These are phyloP conservation scores for Cotesia typhae DNA, from an alignment of 1,140 invertebrate genomes.

Conservation along the genomic window DNA sequence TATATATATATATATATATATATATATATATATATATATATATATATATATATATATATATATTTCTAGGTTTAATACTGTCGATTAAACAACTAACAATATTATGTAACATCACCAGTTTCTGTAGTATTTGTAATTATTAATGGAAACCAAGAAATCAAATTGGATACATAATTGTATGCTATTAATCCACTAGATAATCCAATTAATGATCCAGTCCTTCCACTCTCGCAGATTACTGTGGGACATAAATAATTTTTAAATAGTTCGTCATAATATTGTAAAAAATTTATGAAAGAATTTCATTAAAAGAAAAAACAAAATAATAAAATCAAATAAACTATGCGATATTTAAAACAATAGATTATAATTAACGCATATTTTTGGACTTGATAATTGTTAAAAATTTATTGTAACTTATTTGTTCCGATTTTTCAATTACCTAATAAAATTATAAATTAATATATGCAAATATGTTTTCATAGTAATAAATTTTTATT, in stretches of 20 bases:
- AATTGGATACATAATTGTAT: constrained; percentile 53
- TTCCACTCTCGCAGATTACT: constrained; percentile 61
- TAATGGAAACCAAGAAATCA: constrained; percentile 46
- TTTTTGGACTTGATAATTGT: constrained; percentile 1
- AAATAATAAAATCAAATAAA: background rate
- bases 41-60: background rate
- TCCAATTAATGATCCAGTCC: constrained; percentile 55
- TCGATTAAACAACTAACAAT: constrained; percentile 6
- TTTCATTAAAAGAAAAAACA: background rate
- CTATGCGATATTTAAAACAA: no score
- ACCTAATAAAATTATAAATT: background rate
- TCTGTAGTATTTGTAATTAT: constrained; percentile 50
- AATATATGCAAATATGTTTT: background rate
- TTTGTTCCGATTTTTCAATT: constrained; percentile 9
- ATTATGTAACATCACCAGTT: constrained; percentile 41
- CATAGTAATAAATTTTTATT: background rate
- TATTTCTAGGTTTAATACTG: no score
- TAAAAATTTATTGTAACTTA: background rate
- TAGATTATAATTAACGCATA: no score
- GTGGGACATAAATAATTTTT: constrained; percentile 33
- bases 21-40: background rate
- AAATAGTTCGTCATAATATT: constrained; percentile 23
- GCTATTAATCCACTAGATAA: constrained; percentile 55
- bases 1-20: background rate
- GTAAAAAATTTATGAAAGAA: background rate